These are phyloP conservation scores for Rhinogobius similis DNA, from an alignment of 2,113 vertebrate genomes.

Conservation along the genomic window DNA sequence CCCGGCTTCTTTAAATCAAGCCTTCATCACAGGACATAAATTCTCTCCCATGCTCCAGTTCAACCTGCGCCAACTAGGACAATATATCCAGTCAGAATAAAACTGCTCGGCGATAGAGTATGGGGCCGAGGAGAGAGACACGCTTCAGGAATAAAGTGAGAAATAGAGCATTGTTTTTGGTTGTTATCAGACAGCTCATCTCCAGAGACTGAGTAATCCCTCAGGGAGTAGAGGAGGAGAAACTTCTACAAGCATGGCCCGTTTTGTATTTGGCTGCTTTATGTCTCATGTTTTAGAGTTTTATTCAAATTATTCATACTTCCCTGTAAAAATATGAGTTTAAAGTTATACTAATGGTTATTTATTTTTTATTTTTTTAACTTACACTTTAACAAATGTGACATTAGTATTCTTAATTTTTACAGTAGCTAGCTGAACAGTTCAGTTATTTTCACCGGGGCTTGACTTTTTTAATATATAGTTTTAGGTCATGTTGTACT, in stretches of 20 bases:
- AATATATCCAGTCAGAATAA: conserved; percentile 74
- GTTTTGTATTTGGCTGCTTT: background rate
- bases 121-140: conserved; percentile 21
- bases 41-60: conserved; percentile 51
- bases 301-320: background rate
- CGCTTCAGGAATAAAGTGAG: background rate
- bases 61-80: conserved; percentile 69
- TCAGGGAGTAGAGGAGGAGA: background rate
- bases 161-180: background rate
- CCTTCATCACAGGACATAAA: conserved; percentile 59
- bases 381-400: too few species aligned
- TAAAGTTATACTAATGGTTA: too few species aligned
- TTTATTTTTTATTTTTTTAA: too few species aligned
- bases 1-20: conserved; percentile 71
- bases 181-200: conserved; percentile 8
- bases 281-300: too few species aligned
- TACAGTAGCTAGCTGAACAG: too few species aligned
- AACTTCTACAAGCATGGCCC: background rate
- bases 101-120: conserved; percentile 51
- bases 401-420: too few species aligned
- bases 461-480: too few species aligned
- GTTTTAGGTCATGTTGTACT: too few species aligned
- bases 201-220: conserved; percentile 7
- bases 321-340: background rate
- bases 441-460: too few species aligned